phyloP scores from a whole-genome alignment of 2,797 vertebrate species.

The Halcyon smyrnensis region DNA sequence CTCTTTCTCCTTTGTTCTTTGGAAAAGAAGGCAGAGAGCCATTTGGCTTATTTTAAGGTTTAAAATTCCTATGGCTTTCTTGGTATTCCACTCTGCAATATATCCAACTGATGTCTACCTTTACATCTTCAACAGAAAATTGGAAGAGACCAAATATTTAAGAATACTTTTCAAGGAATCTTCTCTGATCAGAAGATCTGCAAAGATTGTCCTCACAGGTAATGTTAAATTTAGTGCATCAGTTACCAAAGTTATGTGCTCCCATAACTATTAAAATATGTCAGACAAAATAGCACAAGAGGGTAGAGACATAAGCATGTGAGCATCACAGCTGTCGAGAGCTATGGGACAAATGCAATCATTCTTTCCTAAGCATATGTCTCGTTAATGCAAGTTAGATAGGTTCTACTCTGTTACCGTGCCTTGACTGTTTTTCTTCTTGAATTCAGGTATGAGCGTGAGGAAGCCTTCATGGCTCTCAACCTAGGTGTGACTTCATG shows the following conservation, averaged over 20 bases:
- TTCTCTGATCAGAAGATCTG: slow-evolving; percentile 99
- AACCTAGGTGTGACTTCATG: slow-evolving; percentile 98
- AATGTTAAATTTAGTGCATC: neutral
- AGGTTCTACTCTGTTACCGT: neutral
- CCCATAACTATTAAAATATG: neutral
- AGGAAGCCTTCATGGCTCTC: slow-evolving; percentile 98
- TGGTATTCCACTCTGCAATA: neutral
- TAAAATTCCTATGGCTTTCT: neutral
- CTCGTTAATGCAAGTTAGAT: neutral
- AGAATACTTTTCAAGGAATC: slow-evolving; percentile 98
- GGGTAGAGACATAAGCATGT: neutral
- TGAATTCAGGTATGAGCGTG: slow-evolving; percentile 90
- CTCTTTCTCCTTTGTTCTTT: neutral
- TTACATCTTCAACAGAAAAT: slow-evolving; percentile 89
- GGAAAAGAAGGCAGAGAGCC: neutral
- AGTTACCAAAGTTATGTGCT: neutral
- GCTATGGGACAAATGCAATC: neutral
- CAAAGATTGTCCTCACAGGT: slow-evolving; percentile 99
- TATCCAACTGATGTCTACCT: neutral
- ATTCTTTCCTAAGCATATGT: neutral
- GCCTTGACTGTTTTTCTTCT: neutral
- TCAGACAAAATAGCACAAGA: neutral
- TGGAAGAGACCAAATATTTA: slow-evolving; percentile 97
- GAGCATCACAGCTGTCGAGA: neutral
- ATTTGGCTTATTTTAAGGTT: neutral